Evolutionary conservation across 2,113 vertebrate species (phyloP), one percentile per base, ranked within the genome.

Genomic region (Oenanthe melanoleuca): DNA sequence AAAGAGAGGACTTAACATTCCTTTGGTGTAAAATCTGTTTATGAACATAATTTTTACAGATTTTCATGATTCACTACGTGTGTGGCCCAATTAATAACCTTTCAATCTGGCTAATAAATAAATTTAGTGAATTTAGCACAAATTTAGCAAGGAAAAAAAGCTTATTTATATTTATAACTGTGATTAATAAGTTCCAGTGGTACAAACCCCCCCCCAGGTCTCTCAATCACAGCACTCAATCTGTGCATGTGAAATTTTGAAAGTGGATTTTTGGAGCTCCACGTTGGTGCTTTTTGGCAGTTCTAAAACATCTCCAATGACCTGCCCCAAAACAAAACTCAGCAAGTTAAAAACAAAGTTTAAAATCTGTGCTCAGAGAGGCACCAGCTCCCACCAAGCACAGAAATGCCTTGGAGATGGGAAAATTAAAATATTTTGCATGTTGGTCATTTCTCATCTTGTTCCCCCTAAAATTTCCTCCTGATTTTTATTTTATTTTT

Each of bases 51-150:
- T 64, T 78, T 81, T 56, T 2, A 11, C 11, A 22, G 9, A 37
- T 65, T 40, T 37, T 79, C 2, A 9, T 16, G 8, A 23, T 60
- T 67, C 34, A 12, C 1, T 11, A 25, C 19, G 19, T 45, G 18
- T 9, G 6, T 40, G 29, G 8, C 20, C 5, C 12, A 25, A 34
- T 0, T 69, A n/a, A 4, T 2, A 1, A 11, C 12, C 66, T 57
- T 44, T 21, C 21, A 40, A 38, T 50, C 40, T 57, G 5, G 11
- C 61, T n/a, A 19, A 12, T 25, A 7, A 40, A 7, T 24, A 19
- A 73, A 59, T 53, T 6, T 40, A 61, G 47, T 23, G 47, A 49
- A 23, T 49, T 49, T 50, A 50, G 2, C 49, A 50, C 24, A 25
- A 50, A 50, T 50, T 25, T 25, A 50, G 49, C 24, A 25, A 61